A percentile compares a stretch with the other conserved stretches of the same genome.
phyloP scores from a whole-genome alignment of 2,797 vertebrate species.

The Hapalemur alaotrensis region DNA sequence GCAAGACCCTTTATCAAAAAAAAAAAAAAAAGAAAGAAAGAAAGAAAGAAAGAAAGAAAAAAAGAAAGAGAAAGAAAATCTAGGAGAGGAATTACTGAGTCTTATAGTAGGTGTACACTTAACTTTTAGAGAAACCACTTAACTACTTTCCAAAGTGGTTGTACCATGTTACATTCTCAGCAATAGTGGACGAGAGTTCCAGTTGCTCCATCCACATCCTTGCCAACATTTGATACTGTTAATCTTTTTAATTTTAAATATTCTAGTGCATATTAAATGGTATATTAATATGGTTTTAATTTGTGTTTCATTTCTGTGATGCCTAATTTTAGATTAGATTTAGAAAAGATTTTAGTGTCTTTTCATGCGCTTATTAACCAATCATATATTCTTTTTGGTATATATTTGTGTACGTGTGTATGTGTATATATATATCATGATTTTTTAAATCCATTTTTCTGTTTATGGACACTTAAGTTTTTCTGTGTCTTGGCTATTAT shows the following conservation, averaged over 20 bases:
- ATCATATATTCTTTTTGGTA: neutral
- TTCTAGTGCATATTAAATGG: neutral
- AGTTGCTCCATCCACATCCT: neutral
- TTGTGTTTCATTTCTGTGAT: neutral
- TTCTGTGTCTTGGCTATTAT: neutral
- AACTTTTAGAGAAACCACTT: slow-evolving; percentile 4
- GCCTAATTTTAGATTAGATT: neutral
- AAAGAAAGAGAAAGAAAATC: neutral
- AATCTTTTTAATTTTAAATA: neutral
- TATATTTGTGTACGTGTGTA: neutral
- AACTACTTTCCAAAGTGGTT: neutral
- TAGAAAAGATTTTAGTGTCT: neutral
- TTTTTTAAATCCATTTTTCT: neutral
- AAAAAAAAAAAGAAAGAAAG: no score
- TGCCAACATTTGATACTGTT: neutral
- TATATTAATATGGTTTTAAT: neutral
- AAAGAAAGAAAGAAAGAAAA: no score
- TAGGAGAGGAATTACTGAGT: neutral
- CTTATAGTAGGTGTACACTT: neutral
- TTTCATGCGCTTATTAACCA: neutral
- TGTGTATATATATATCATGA: neutral
- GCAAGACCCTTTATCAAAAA: no score
- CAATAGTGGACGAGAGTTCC: neutral
- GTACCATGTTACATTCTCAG: neutral
- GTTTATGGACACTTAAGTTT: neutral